These are phyloP conservation scores for Globodera rostochiensis DNA, from an alignment of 1,140 invertebrate genomes.

Conservation along the genomic window DNA sequence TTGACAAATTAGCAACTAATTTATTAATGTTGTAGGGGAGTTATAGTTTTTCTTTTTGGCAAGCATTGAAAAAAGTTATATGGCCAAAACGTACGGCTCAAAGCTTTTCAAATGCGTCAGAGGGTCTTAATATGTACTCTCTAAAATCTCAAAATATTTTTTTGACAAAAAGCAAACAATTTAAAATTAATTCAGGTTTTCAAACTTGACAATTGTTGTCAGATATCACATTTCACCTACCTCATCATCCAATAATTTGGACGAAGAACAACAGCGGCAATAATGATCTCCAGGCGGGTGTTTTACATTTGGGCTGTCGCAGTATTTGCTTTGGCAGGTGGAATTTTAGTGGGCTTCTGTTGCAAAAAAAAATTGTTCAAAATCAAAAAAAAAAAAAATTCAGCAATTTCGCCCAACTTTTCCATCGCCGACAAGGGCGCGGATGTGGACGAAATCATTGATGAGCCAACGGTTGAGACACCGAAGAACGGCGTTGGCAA, in stretches of 20 bases:
- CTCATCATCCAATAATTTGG: background rate
- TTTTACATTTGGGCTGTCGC: slow-evolving; percentile 15
- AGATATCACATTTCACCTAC: background rate
- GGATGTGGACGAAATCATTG: slow-evolving; percentile 33
- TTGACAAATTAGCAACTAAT: too few relatives aligned
- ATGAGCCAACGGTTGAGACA: slow-evolving; percentile 55
- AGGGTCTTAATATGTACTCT: too few relatives aligned
- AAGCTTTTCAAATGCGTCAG: too few relatives aligned
- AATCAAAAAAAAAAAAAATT: background rate
- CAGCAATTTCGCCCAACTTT: slow-evolving; percentile 17
- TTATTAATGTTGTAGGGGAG: too few relatives aligned
- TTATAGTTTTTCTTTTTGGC: too few relatives aligned
- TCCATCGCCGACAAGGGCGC: slow-evolving; percentile 47
- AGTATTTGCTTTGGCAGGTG: slow-evolving; percentile 16
- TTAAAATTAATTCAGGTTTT: slow-evolving; percentile 3
- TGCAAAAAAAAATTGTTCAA: background rate
- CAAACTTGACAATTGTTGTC: background rate
- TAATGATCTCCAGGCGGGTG: slow-evolving; percentile 14
- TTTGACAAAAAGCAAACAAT: too few relatives aligned
- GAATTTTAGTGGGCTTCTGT: background rate
- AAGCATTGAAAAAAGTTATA: too few relatives aligned
- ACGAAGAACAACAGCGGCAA: background rate
- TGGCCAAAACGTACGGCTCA: too few relatives aligned
- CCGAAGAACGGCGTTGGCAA: slow-evolving; percentile 27
- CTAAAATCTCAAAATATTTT: too few relatives aligned